Evolutionary conservation across 2,888 invertebrate genomes (phyloP).

Genomic region (Diplazon laetatorius): DNA sequence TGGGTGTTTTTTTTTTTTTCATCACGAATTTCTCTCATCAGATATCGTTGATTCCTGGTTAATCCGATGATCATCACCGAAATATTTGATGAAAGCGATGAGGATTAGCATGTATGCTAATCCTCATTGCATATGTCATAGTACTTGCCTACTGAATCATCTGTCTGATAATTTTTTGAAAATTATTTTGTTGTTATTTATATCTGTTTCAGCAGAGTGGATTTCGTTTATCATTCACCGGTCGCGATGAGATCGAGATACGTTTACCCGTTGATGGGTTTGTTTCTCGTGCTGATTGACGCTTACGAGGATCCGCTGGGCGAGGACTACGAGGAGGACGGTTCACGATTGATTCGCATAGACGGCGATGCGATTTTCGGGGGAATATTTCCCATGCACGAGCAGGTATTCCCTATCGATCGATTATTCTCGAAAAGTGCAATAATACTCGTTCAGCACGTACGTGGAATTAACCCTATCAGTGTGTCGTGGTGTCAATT

Average conservation of each 20-base stretch:
- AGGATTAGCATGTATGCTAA: too few species aligned
- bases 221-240: conserved; percentile 25
- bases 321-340: conserved; percentile 80
- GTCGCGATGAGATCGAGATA: conserved; percentile 59
- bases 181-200: too few species aligned
- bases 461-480: too few species aligned
- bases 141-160: too few species aligned
- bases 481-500: too few species aligned
- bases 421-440: too few species aligned
- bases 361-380: conserved; percentile 87
- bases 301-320: conserved; percentile 72
- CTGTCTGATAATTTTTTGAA: too few species aligned
- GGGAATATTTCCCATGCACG: conserved; percentile 88
- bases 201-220: conserved; percentile 43
- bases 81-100: too few species aligned
- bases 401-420: conserved; percentile 81
- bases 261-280: conserved; percentile 55
- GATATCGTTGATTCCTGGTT: too few species aligned
- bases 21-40: conserved; percentile 16
- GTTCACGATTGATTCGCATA: conserved; percentile 81
- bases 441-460: too few species aligned
- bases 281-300: conserved; percentile 65
- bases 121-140: too few species aligned
- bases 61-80: too few species aligned
- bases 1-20: neutral